A percentile compares a stretch with the other conserved stretches of the same genome.
Conservation (phyloP, 1,140 invertebrate genomes). For the Drosophila repleta region DNA sequence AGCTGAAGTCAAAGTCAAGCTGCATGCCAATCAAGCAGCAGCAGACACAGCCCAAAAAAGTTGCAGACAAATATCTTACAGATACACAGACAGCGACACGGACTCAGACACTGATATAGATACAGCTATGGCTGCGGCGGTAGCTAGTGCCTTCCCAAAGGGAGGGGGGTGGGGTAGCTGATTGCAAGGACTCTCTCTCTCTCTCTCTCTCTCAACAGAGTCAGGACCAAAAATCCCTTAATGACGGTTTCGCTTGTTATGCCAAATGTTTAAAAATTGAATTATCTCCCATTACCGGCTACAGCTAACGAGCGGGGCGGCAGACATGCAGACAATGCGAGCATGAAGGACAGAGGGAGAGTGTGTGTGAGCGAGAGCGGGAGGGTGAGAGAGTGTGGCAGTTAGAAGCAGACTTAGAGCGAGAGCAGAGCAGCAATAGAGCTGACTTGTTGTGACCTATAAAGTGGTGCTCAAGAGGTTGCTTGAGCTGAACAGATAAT, state of each 20-base stretch:
- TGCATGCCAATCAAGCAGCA: conserved; percentile 44
- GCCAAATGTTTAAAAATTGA: conserved; percentile 84
- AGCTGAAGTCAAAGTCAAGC: conserved; percentile 23
- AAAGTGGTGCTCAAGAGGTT: background rate
- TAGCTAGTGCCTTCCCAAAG: conserved; percentile 30
- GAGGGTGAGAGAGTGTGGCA: conserved; percentile 1
- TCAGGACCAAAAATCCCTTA: conserved; percentile 81
- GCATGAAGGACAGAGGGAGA: conserved; percentile 35
- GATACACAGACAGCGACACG: conserved; percentile 36
- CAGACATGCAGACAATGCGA: conserved; percentile 13
- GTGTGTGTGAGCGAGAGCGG: background rate
- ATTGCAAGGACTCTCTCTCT: conserved; percentile 66
- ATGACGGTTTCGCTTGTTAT: conserved; percentile 84
- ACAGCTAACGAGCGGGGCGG: conserved; percentile 74
- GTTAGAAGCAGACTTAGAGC: conserved; percentile 8
- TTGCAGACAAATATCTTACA: conserved; percentile 67
- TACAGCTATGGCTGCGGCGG: background rate
- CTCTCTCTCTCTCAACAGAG: too few species aligned
- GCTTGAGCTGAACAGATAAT: background rate
- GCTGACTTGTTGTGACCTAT: conserved; percentile 35
- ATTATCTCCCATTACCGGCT: conserved; percentile 82
- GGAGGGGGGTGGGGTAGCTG: conserved; percentile 48
- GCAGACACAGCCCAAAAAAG: conserved; percentile 60
- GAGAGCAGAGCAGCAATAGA: conserved; percentile 21
- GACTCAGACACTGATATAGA: conserved; percentile 18